A percentile compares a stretch with the other conserved stretches of the same genome.
These are phyloP conservation scores for Eumacrocentrus americanus DNA, from an alignment of 2,888 invertebrate species.

Conservation along the genomic window DNA sequence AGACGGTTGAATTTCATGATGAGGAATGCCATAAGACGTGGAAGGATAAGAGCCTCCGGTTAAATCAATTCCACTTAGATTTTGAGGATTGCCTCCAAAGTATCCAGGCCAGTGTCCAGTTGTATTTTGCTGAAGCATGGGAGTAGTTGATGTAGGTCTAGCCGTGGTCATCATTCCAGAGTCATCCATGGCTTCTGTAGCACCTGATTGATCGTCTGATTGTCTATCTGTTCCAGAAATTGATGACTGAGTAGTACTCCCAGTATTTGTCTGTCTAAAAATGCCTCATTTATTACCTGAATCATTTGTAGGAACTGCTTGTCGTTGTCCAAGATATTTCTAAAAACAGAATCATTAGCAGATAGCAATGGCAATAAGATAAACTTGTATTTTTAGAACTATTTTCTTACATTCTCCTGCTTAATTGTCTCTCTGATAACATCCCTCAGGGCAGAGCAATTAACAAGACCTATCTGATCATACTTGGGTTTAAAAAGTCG, in stretches of 20 bases:
- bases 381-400: not conserved
- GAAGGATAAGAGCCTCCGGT: conserved; percentile 29
- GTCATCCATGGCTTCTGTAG: no score
- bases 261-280: no score
- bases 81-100: conserved; percentile 51
- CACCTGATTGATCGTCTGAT: no score
- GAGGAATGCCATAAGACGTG: conserved; percentile 17
- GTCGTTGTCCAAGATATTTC: no score
- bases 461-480: not conserved
- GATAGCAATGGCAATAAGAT: no score
- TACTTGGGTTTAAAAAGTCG: not conserved
- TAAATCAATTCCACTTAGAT: conserved; percentile 47
- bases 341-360: no score
- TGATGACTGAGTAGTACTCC: no score
- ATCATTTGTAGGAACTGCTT: no score
- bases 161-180: conserved; percentile 13
- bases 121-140: conserved; percentile 15
- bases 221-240: no score
- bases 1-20: conserved; percentile 4
- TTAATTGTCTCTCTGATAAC: conserved; percentile 9
- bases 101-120: conserved; percentile 40
- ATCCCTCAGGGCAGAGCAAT: conserved; percentile 2
- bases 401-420: conserved; percentile 11
- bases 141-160: conserved; percentile 12
- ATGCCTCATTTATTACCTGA: no score